These are phyloP conservation scores for Berghia stephanieae DNA, from an alignment of 1,140 invertebrate species.

Conservation along the genomic window DNA sequence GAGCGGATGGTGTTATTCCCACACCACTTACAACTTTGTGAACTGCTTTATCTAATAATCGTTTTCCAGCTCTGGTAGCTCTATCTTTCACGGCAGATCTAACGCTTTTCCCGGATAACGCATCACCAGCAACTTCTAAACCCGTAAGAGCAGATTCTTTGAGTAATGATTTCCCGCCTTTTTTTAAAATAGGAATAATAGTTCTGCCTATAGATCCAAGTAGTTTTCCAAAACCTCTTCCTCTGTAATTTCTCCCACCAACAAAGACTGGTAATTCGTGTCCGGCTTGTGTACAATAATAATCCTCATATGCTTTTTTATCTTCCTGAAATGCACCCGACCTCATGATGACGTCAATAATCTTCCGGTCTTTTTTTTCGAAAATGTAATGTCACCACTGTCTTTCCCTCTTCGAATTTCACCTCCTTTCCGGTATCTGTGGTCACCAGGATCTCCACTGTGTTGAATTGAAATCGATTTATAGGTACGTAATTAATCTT, in stretches of 20 bases:
- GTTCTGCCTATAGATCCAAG: background rate
- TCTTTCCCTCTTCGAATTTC: background rate
- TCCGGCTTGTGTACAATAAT: slow-evolving; percentile 4
- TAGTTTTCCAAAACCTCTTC: background rate
- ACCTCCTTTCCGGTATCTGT: slow-evolving; percentile 14
- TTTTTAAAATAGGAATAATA: background rate
- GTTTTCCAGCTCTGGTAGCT: background rate
- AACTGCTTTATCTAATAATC: background rate
- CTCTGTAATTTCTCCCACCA: background rate
- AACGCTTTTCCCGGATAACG: slow-evolving; percentile 7
- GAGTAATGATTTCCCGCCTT: background rate
- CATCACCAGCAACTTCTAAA: background rate
- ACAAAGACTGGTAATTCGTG: slow-evolving; percentile 1
- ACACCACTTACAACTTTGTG: background rate
- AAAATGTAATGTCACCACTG: slow-evolving; percentile 18
- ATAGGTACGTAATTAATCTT: slow-evolving; percentile 5
- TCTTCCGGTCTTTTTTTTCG: background rate
- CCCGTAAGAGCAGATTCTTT: background rate
- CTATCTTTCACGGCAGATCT: background rate
- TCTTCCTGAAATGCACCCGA: background rate
- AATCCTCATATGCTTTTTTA: background rate
- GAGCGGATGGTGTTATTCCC: background rate
- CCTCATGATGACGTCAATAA: background rate
- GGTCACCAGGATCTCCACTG: slow-evolving; percentile 17
- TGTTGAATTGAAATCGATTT: background rate